Base-by-base conservation (phyloP, 2,113 vertebrate genomes). In the Rhea pennata region DNA sequence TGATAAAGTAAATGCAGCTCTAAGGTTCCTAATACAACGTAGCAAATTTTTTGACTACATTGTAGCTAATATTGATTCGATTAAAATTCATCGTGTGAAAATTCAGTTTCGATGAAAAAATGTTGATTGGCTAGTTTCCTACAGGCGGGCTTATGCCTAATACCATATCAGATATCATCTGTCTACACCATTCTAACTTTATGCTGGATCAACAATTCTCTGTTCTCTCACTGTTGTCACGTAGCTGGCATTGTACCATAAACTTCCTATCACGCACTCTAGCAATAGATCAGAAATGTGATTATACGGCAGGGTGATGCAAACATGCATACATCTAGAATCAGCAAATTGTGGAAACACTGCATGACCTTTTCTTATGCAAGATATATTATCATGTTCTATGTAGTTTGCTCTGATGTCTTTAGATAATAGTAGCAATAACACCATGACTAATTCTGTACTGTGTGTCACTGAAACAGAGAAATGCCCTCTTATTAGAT, bases 171-270 rank as follows among this genome's bases (percentile, higher is more conserved):
- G 93, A 93, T 95, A 91, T 91, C 75, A 93, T 96, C 93, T 96
- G 95, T 96, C 92, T 96, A 78, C 74, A 74, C 82, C n/a, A 72
- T 94, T 90, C 82, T 91, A 46, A 83, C 83, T 94, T 95, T 95
- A 77, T 95, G 87, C 93, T 95, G 90, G 59, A 70, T 97, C 92
- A 95, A 91, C 92, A 96, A 84, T 93, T 96, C 95, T 95, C 90
- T 94, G 0, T 94, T 91, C 64, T 93, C 75, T 44, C 67, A 53
- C 66, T 85, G 54, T 83, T 73, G 90, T 93, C 90, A 80, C 83
- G 67, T 83, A 92, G 94, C 46, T 85, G 90, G 84, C 78, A 61
- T 54, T 87, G 78, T 76, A 85, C 87, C 81, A 85, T 70, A 76
- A 95, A 90, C 74, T 94, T 89, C 66, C 87, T 76, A 53, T 85